phyloP scores from a whole-genome alignment of 2,113 vertebrate genomes.

The Petromus typicus region DNA sequence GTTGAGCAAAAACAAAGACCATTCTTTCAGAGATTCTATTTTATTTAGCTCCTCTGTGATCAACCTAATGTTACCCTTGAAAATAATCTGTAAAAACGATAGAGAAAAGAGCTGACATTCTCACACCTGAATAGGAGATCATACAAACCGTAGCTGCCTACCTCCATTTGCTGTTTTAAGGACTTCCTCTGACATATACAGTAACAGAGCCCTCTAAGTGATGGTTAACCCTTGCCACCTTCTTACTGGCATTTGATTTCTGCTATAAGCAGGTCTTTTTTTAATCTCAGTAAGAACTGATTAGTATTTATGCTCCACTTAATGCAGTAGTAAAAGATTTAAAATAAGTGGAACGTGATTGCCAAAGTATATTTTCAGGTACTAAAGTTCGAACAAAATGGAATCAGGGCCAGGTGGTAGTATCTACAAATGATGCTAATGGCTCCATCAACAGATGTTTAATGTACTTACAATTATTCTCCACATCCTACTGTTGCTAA shows the following conservation, averaged over 20 bases:
- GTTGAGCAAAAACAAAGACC: neutral
- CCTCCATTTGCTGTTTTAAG: conserved; percentile 53
- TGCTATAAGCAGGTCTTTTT: conserved; percentile 71
- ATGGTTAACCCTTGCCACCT: conserved; percentile 69
- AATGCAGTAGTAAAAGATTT: conserved; percentile 83
- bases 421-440: conserved; percentile 87
- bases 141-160: neutral
- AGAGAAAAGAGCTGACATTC: conserved; percentile 51
- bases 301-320: conserved; percentile 77
- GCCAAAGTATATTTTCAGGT: conserved; percentile 81
- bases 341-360: conserved; percentile 75
- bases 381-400: conserved; percentile 85
- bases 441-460: conserved; percentile 87
- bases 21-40: neutral
- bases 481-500: conserved; percentile 91
- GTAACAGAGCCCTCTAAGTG: neutral
- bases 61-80: conserved; percentile 39
- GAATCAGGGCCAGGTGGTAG: conserved; percentile 88
- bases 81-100: neutral
- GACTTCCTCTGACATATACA: conserved; percentile 40
- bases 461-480: conserved; percentile 85
- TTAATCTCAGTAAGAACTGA: conserved; percentile 68
- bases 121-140: neutral
- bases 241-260: conserved; percentile 78
- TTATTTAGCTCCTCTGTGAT: neutral